Evolutionary conservation across 2,113 vertebrate species (phyloP), one percentile per base, ranked within the genome.

Genomic region (Syrmaticus mikado): DNA sequence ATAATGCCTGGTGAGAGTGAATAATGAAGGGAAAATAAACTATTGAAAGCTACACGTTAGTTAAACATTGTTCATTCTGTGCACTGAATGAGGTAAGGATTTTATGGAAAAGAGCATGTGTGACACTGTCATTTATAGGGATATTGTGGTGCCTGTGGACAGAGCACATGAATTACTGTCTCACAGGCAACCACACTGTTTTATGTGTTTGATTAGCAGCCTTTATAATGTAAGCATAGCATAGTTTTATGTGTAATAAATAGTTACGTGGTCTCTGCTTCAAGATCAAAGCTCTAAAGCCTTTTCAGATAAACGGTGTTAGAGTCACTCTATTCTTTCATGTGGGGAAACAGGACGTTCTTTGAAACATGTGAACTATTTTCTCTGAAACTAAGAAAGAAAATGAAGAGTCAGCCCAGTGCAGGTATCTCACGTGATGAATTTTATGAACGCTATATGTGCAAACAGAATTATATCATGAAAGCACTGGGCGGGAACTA

Each of bases 11-110:
- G 88, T 82, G 93, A 93, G 90, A 64, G 70, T n/a, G 81, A 93
- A 96, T 89, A 96, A 94, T 92, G 90, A 87, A 91, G 55, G 55
- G 64, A 91, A 95, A 96, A 96, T 86, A 93, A 93, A 96, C 85
- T 86, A 84, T 75, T 92, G 95, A 94, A 90, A 94, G 66, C 83
- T 68, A 61, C 88, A 72, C 80, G 84, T 90, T 85, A 84, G 83
- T 71, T 90, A 83, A 94, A 78, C 70, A 20, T 80, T 93, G 93
- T 82, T 96, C 90, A 84, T 90, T 96, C 90, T 90, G 79, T 2
- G 3, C 55, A 67, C 28, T 83, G 90, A 96, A 84, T 88, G 92
- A 88, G 82, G 90, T 67, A 83, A 86, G 73, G 52, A 73, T 79
- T 92, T 86, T 55, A 75, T 11, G 86, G 83, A 94, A 94, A 94